Evolutionary conservation across 2,888 invertebrate species (phyloP).

Genomic region (Ganaspis brasiliensis): DNA sequence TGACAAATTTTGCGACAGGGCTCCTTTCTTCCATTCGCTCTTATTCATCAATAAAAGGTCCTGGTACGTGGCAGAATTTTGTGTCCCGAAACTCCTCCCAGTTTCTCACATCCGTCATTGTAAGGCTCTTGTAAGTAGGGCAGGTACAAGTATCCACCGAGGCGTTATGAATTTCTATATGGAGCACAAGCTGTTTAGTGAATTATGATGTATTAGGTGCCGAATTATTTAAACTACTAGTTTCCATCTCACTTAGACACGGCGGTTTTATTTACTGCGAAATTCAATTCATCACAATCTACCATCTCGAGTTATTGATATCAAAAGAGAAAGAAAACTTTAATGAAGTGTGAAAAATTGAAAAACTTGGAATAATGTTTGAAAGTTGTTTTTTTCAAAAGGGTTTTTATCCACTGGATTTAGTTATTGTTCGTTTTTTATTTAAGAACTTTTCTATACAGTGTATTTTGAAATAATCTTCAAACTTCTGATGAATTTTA

Average conservation of each 20-base stretch:
- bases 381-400: not conserved
- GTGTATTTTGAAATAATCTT: too few species aligned
- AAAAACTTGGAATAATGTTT: too few species aligned
- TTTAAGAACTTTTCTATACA: too few species aligned
- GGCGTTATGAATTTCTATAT: slow-evolving; percentile 71
- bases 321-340: slow-evolving; percentile 49
- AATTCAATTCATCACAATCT: slow-evolving; percentile 45
- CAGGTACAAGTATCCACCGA: slow-evolving; percentile 73
- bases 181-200: slow-evolving; percentile 59
- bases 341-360: not conserved
- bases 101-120: slow-evolving; percentile 66
- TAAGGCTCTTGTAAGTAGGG: slow-evolving; percentile 70
- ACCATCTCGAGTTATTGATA: slow-evolving; percentile 27
- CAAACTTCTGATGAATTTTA: too few species aligned
- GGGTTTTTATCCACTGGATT: not conserved
- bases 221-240: slow-evolving; percentile 37
- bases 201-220: slow-evolving; percentile 75
- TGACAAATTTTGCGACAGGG: slow-evolving; percentile 3
- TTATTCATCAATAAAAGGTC: slow-evolving; percentile 74
- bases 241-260: slow-evolving; percentile 33
- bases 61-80: slow-evolving; percentile 67
- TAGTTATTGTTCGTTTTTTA: too few species aligned
- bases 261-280: slow-evolving; percentile 21
- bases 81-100: slow-evolving; percentile 74
- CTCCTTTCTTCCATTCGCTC: slow-evolving; percentile 51